Percentiles rank a stretch among this genome's conserved stretches.
Evolutionary conservation across 2,113 vertebrate genomes (phyloP).

Genomic region (Cyprinus carpio): DNA sequence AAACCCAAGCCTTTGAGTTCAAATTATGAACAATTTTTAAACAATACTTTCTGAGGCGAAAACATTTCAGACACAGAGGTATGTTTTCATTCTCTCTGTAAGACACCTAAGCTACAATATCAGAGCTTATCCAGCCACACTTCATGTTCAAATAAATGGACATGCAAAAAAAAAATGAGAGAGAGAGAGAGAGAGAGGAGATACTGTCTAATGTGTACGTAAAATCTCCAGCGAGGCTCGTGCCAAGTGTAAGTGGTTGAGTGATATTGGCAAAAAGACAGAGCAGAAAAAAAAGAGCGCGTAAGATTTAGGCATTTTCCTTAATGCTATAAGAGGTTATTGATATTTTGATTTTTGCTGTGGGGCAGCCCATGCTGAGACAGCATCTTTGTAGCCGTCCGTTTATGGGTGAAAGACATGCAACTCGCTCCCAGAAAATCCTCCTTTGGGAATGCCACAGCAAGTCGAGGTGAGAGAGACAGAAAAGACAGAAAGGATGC

Average conservation of each 20-base stretch:
- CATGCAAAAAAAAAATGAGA: slow-evolving; percentile 59
- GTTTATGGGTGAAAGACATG: slow-evolving; percentile 72
- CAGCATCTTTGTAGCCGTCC: slow-evolving; percentile 69
- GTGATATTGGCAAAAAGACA: slow-evolving; percentile 78
- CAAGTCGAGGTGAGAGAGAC: slow-evolving; percentile 7
- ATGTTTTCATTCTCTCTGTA: background rate
- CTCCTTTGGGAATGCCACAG: slow-evolving; percentile 63
- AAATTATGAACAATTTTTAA: background rate
- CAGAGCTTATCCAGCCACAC: slow-evolving; percentile 44
- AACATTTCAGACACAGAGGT: background rate
- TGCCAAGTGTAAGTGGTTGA: slow-evolving; percentile 82
- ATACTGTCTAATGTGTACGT: slow-evolving; percentile 75
- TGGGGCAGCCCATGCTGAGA: slow-evolving; percentile 72
- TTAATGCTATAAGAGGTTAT: slow-evolving; percentile 85
- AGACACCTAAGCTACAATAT: slow-evolving; percentile 16
- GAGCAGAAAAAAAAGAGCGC: slow-evolving; percentile 64
- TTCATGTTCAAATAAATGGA: slow-evolving; percentile 74
- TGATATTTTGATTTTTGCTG: slow-evolving; percentile 82
- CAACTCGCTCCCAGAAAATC: slow-evolving; percentile 66
- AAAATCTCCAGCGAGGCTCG: slow-evolving; percentile 67
- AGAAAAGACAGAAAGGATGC: background rate
- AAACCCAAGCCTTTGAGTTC: background rate
- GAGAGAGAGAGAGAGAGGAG: slow-evolving; percentile 63
- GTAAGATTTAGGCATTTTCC: slow-evolving; percentile 82
- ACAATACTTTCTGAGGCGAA: background rate